Conservation (phyloP, 2,113 vertebrate genomes). For the Colistium nudipinnis region DNA sequence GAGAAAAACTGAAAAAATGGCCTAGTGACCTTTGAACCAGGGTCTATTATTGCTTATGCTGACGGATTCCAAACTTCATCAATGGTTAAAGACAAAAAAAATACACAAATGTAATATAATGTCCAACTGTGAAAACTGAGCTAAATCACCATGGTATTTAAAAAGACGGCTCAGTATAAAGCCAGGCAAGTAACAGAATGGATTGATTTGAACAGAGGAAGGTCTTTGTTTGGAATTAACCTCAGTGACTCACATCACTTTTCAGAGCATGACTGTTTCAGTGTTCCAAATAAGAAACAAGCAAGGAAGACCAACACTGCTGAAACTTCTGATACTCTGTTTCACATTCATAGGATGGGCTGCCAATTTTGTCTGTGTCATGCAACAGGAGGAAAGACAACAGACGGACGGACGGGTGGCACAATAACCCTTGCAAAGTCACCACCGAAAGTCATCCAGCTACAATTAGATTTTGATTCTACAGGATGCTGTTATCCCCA, state of each 20-base stretch:
- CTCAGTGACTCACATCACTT: no score
- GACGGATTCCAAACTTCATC: no score
- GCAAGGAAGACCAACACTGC: not conserved
- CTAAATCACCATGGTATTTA: constrained; percentile 9
- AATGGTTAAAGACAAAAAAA: no score
- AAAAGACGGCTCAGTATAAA: constrained; percentile 28
- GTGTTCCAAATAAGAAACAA: not conserved
- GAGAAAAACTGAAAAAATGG: no score
- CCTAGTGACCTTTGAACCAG: no score
- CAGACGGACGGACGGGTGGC: not conserved
- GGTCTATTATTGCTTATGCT: no score
- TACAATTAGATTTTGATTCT: constrained; percentile 32
- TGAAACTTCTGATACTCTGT: no score
- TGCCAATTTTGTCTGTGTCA: not conserved
- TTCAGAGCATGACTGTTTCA: no score
- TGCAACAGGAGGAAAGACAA: not conserved
- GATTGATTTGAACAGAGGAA: constrained; percentile 28
- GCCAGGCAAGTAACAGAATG: not conserved
- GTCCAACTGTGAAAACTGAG: constrained; percentile 2
- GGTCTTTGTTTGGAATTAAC: constrained; percentile 16
- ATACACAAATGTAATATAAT: no score
- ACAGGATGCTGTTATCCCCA: constrained; percentile 4
- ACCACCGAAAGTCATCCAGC: constrained; percentile 3
- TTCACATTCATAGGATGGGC: no score
- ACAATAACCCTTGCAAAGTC: not conserved